These are phyloP conservation scores for Rhopalosiphum nymphaeae DNA, from an alignment of 2,888 invertebrate species.

Conservation along the genomic window DNA sequence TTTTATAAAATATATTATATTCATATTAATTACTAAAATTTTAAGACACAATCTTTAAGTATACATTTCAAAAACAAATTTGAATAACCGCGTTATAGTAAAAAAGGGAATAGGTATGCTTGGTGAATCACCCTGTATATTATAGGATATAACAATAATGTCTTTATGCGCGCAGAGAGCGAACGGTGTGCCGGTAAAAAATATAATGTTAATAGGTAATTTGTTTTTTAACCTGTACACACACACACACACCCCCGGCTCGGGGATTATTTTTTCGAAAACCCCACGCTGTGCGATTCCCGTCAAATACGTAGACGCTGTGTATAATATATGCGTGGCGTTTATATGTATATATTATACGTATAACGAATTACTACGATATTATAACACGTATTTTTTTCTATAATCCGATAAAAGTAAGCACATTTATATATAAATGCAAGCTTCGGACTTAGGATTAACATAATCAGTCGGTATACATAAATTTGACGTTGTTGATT, in stretches of 20 bases:
- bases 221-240: constrained; percentile 2
- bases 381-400: background rate
- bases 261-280: constrained; percentile 36
- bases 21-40: too few species aligned
- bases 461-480: constrained; percentile 19
- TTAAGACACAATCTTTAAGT: too few species aligned
- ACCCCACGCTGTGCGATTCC: constrained; percentile 49
- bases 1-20: too few species aligned
- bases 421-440: background rate
- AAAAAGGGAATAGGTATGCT: too few species aligned
- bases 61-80: too few species aligned
- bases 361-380: background rate
- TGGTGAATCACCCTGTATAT: background rate
- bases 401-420: constrained; percentile 55
- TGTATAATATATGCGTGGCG: background rate
- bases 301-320: background rate
- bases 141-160: constrained; percentile 29
- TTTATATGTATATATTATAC: background rate
- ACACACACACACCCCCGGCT: background rate
- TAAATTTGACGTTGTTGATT: constrained; percentile 21
- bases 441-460: constrained; percentile 34
- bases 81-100: too few species aligned
- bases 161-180: constrained; percentile 23
- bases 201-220: constrained; percentile 14
- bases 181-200: background rate